Base-by-base conservation (phyloP, 2,888 invertebrate species). In the Eustalomyia histrio region DNA sequence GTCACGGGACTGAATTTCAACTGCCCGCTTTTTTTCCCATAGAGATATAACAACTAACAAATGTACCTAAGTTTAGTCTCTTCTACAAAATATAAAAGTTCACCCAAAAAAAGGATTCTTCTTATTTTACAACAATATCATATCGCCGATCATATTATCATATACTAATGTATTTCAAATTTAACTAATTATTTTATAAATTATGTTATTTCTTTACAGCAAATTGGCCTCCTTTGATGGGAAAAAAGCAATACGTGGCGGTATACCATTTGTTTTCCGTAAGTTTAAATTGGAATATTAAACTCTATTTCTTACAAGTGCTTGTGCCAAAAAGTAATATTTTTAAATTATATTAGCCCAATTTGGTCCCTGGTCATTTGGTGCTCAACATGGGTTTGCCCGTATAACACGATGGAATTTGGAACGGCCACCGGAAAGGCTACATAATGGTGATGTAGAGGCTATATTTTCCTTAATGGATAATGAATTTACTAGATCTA, bases 261-360 rank as follows among this genome's bases (percentile, higher is more conserved):
- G 98, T 87, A 97, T 98, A 91, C 98, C 98, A 82, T 95, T 98
- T 91, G 97, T 98, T 84, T 98, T 98, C 92, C 98, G 98, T 98
- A 94, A 97, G 97, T 76, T 63, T 33, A 53, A 2, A 39, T 39
- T 29, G 7, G 4, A 1, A 39, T 39, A 12, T 12, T 39, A 39
- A 4, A 29, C 3, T 12, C 10, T 39, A 39, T 12, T 39, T 39
- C 39, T 6, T 7, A 29, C 7, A 12, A 12, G 39, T 39, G 9
- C 1, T 39, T 39, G 14, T 39, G 39, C 14, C 39, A 12, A 39
- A 39, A 35, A 5, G 35, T 5, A 9, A 12, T 39, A 9, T 39
- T 39, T 12, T n/a, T 5, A 47, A 5, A n/a, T 47, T n/a, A 12
- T 39, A 4, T n/a, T n/a, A 98, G 98, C 98, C 86, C 97, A 97